Percentiles rank a stretch among this genome's conserved stretches.
phyloP scores from a whole-genome alignment of 30 jellyfish, hydroid and myxozoan genomes.

The Turritopsis dohrnii region DNA sequence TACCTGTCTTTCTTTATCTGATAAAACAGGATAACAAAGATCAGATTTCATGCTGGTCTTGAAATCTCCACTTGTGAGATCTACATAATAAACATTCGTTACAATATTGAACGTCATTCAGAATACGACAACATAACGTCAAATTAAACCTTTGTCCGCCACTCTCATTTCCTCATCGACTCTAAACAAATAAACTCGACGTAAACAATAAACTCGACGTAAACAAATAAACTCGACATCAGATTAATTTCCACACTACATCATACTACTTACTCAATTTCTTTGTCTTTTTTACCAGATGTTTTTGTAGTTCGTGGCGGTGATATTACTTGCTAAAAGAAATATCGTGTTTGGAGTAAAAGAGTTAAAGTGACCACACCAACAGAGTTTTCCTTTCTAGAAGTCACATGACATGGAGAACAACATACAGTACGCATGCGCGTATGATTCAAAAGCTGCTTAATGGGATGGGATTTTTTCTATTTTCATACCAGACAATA shows the following conservation, averaged over 20 bases:
- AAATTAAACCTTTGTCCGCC: not conserved
- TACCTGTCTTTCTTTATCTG: slow-evolving; percentile 98
- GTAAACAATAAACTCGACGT: not conserved
- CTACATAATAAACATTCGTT: not conserved
- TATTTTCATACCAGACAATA: too few relatives aligned
- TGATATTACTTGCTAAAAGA: slow-evolving; percentile 67
- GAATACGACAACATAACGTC: not conserved
- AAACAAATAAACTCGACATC: not conserved
- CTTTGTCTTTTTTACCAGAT: slow-evolving; percentile 67
- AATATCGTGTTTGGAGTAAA: too few relatives aligned
- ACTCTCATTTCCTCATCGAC: not conserved
- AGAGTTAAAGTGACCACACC: too few relatives aligned
- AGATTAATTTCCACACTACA: too few relatives aligned
- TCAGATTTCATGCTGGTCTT: slow-evolving; percentile 67
- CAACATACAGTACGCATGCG: too few relatives aligned
- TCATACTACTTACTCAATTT: slow-evolving; percentile 4
- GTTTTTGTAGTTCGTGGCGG: slow-evolving; percentile 95
- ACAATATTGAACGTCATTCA: too few relatives aligned
- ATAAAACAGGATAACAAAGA: slow-evolving; percentile 66
- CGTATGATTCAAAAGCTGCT: too few relatives aligned
- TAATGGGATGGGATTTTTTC: too few relatives aligned
- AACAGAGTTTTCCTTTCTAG: too few relatives aligned
- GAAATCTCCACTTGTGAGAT: slow-evolving; percentile 17
- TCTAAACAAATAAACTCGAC: not conserved
- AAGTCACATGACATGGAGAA: too few relatives aligned